Evolutionary conservation across 1,140 invertebrate genomes (phyloP), one percentile per base, ranked within the genome.

Genomic region (Ips nitidus): DNA sequence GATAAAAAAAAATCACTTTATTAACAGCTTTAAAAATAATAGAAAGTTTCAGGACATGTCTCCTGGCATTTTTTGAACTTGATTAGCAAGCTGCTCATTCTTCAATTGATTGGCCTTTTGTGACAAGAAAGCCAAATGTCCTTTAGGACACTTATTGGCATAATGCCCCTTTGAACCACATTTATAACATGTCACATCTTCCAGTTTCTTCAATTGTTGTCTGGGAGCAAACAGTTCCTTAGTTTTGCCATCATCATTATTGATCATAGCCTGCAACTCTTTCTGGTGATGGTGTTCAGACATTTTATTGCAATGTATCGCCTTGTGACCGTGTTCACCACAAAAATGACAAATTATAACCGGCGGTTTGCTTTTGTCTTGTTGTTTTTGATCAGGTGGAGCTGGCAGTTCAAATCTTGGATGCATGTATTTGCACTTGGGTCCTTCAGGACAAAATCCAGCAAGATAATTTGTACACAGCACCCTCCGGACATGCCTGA

Each of bases 111-210:
- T 70, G 2, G 60, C 60, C 41, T 85, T 83, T 72, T 90, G 90
- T 72, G 93, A 95, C 7, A 98, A 86, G 81, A 98, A 98, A 3
- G 97, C 96, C 52, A 98, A 84, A 81, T 98, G 95, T 45, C 96
- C 95, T 80, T 99, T 99, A 0, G 94, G 93, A 83, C 98, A 99
- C 80, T 96, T 95, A 81, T 99, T 99, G 1, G 98, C 98, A 81
- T 99, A 99, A 83, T 99, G 98, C 8, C 98, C 98, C 82, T 98
- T 98, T 52, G 95, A 93, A 4, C 97, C 97, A 83, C 98, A 99
- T 84, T 98, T 98, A 78, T 93, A 98, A 82, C 95, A 98, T 0
- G 94, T 97, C 4, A 98, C 94, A 84, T 97, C 94, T 82, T 97
- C 94, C 4, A 98, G 81, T 3, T 94, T 94, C 79, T 92, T 92